Base-by-base conservation (phyloP, 2,888 invertebrate species). In the Dynastes grantii region DNA sequence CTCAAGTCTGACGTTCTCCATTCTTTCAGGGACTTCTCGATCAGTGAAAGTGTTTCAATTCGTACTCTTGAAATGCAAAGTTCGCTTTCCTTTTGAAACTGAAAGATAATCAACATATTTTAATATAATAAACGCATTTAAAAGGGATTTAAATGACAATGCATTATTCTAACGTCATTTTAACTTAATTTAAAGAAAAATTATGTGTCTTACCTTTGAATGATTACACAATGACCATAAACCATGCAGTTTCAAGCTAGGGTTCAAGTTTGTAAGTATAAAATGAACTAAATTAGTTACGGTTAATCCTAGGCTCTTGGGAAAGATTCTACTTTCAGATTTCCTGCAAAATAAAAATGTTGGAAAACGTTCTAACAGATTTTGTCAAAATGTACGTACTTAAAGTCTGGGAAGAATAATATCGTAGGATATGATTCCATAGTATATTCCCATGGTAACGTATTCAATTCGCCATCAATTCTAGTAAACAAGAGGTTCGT, bases 371-470 rank as follows among this genome's bases (percentile, higher is more conserved):
- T 13, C n/a, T 29, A 29, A 75, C 2, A 16, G 37, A 16, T 16
- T 37, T 37, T 5, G 22, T 16, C 37, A 58, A 68, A 58, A 40
- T 75, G 27, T 51, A 40, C 55, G 11, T 87, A 94, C 94, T 92
- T 92, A 83, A 91, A 89, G 5, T 93, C 91, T 6, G 78, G 95
- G 87, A 96, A 95, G 80, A 96, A 94, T 45, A 97, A 89, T 64
- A 98, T 90, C 0, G 95, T 92, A 16, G 98, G 98, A 88, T 94
- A 94, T 75, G 90, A 90, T 81, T 94, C 92, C 90, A 95, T 95
- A 61, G 94, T 95, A 88, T 93, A 95, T 87, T 95, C 93, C 96
- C 97, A 97, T 0, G 96, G 95, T 83, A 98, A 90, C 89, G 96
- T 96, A 90, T 97, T 97, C 0, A 92, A 90, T 84, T 94, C 94